Percentiles rank a stretch among this genome's conserved stretches.
Conservation (phyloP, 2,797 vertebrate species). For the Naso thynnoides region DNA sequence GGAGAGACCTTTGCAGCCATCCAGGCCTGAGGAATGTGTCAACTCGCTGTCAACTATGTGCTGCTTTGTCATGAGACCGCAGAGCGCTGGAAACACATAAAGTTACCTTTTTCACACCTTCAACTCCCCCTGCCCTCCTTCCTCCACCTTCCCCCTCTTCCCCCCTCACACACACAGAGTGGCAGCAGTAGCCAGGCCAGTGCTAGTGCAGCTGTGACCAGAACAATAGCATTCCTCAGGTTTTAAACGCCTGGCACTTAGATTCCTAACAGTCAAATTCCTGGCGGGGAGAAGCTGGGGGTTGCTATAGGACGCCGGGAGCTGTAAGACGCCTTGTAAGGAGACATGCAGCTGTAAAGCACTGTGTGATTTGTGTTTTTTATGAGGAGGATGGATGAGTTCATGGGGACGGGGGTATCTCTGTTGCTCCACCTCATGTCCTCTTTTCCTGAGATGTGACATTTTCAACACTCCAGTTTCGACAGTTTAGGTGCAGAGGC, state of each 20-base stretch:
- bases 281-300: conserved; percentile 69
- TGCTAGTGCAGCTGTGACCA: conserved; percentile 79
- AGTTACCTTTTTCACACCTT: conserved; percentile 80
- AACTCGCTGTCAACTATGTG: conserved; percentile 79
- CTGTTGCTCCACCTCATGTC: conserved; percentile 45
- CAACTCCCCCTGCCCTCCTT: conserved; percentile 57
- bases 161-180: conserved; percentile 32
- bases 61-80: conserved; percentile 75
- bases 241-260: conserved; percentile 82
- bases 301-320: conserved; percentile 70
- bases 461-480: conserved; percentile 52
- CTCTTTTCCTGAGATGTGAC: conserved; percentile 52
- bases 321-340: conserved; percentile 66
- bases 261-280: conserved; percentile 82
- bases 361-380: conserved; percentile 65
- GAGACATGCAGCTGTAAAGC: conserved; percentile 72
- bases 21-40: conserved; percentile 78
- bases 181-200: conserved; percentile 67
- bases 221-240: conserved; percentile 83
- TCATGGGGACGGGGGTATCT: conserved; percentile 6
- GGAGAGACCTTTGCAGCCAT: conserved; percentile 48
- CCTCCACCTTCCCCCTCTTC: conserved; percentile 11
- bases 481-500: conserved; percentile 54
- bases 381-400: conserved; percentile 58
- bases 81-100: conserved; percentile 70